These are phyloP conservation scores for Lasius fuliginosus DNA, from an alignment of 2,888 invertebrate genomes.

Conservation along the genomic window DNA sequence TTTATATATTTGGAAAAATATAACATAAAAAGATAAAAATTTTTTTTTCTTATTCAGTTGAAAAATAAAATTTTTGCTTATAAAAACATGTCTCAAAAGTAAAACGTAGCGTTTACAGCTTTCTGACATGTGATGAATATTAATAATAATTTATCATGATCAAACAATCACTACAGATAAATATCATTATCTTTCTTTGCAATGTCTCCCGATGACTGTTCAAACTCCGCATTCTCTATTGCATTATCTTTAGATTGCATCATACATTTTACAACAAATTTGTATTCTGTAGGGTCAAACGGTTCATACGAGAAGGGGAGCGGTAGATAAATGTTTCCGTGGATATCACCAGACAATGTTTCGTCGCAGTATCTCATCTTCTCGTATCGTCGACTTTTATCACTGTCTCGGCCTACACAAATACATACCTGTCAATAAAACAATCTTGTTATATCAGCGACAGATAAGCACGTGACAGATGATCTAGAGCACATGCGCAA, in stretches of 20 bases:
- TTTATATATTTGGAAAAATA: neutral
- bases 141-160: neutral
- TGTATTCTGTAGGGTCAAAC: neutral
- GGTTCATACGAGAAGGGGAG: neutral
- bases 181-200: neutral
- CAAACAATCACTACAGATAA: neutral
- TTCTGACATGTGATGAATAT: neutral
- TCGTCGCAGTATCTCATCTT: neutral
- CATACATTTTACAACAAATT: neutral
- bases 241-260: neutral
- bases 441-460: neutral
- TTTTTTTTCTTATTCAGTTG: neutral
- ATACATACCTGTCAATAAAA: neutral
- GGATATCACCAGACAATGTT: neutral
- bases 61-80: neutral
- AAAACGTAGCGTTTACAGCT: neutral
- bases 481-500: conserved; percentile 5
- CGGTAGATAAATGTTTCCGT: neutral
- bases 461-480: neutral
- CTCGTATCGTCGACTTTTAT: neutral
- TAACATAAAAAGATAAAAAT: neutral
- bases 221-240: neutral
- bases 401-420: neutral
- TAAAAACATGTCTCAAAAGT: neutral
- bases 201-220: neutral